Evolutionary conservation across 2,113 vertebrate genomes (phyloP).

Genomic region (Himantopus leucocephalus): DNA sequence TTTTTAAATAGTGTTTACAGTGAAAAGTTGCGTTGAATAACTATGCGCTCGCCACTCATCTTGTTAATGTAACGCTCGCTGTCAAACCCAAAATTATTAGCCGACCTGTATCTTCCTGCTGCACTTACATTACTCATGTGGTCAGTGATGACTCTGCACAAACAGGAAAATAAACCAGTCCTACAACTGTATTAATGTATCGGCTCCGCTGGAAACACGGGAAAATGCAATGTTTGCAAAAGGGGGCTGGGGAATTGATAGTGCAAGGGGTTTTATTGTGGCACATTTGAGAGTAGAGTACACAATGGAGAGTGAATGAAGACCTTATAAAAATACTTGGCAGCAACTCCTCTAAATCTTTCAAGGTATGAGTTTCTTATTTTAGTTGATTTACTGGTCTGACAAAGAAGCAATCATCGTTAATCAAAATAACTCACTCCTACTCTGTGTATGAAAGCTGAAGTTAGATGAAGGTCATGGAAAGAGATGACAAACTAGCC

Average conservation of each 20-base stretch:
- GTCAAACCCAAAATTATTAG: not conserved
- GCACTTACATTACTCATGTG: not conserved
- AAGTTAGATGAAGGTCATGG: constrained; percentile 65
- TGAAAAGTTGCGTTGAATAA: not conserved
- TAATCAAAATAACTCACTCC: constrained; percentile 69
- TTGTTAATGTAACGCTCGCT: not conserved
- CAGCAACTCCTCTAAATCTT: constrained; percentile 50
- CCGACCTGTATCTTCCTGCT: not conserved
- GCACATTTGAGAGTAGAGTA: not conserved
- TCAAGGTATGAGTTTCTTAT: constrained; percentile 65
- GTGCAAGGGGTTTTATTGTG: not conserved
- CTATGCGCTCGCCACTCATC: not conserved
- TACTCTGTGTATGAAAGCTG: constrained; percentile 17
- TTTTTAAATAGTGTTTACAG: not conserved
- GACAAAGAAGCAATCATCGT: constrained; percentile 66
- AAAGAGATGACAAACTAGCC: constrained; percentile 46
- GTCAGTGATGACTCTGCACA: not conserved
- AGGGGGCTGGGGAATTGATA: not conserved
- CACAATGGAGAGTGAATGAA: constrained; percentile 30
- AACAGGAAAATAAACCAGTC: not conserved
- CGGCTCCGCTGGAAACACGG: not conserved
- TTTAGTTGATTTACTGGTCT: constrained; percentile 61
- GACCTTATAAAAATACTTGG: constrained; percentile 50
- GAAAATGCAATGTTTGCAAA: constrained; percentile 6
- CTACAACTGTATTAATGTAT: not conserved